phyloP scores from a whole-genome alignment of 2,113 vertebrate species.

The Desmodus rotundus region DNA sequence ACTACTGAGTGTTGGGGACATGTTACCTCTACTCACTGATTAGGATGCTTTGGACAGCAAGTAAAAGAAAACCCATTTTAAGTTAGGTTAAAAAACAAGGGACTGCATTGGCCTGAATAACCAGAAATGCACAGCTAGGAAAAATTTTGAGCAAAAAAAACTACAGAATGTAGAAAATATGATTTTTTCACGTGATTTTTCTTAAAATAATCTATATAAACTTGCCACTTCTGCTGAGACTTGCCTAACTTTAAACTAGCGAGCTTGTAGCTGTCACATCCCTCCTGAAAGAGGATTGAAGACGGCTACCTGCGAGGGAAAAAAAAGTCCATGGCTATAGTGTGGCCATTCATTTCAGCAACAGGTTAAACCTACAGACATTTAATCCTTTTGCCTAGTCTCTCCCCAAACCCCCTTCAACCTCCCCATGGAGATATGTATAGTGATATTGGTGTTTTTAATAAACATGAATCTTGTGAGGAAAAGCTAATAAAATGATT shows the following conservation, averaged over 20 bases:
- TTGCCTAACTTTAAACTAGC: not conserved
- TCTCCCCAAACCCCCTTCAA: not conserved
- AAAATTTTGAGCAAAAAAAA: not conserved
- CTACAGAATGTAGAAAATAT: not conserved
- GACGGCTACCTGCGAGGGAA: not conserved
- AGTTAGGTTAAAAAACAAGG: not conserved
- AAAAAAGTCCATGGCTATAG: not conserved
- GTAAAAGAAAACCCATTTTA: not conserved
- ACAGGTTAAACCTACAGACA: not conserved
- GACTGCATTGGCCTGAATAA: not conserved
- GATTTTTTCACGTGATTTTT: not conserved
- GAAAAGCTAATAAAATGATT: conserved; percentile 58
- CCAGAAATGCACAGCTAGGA: not conserved
- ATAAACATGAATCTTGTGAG: conserved; percentile 55
- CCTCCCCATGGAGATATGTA: conserved; percentile 26
- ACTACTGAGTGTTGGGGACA: not conserved
- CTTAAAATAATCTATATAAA: not conserved
- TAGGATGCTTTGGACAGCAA: not conserved
- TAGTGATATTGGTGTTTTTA: conserved; percentile 62
- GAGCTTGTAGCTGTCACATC: not conserved
- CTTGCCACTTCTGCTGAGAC: not conserved
- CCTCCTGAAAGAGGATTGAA: not conserved
- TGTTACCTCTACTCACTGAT: not conserved
- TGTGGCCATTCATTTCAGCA: not conserved
- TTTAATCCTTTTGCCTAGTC: not conserved